These are phyloP conservation scores for Pantelozetes paolii DNA, from an alignment of 2,888 invertebrate genomes.

Conservation along the genomic window DNA sequence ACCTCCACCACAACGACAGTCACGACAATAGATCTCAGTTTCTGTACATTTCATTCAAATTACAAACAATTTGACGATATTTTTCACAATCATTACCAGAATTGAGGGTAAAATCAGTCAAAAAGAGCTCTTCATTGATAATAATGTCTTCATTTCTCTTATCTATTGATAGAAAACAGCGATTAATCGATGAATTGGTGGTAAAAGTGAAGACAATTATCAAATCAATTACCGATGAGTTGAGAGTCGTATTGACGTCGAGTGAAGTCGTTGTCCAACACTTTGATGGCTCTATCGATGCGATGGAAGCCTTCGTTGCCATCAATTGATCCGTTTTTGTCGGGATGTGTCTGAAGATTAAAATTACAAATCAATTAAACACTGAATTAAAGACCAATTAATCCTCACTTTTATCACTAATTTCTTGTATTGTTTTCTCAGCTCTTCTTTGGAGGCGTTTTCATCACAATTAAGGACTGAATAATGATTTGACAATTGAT, in stretches of 20 bases:
- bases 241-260: constrained; percentile 36
- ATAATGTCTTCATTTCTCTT: constrained; percentile 3
- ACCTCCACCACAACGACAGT: constrained; percentile 41
- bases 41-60: neutral
- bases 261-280: neutral
- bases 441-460: constrained; percentile 37
- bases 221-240: constrained; percentile 31
- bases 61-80: neutral
- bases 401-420: constrained; percentile 30
- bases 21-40: neutral
- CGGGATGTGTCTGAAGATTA: constrained; percentile 37
- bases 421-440: constrained; percentile 38
- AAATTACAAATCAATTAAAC: neutral
- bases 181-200: neutral
- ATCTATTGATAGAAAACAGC: neutral
- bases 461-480: constrained; percentile 26
- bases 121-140: constrained; percentile 24
- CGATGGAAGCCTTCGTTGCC: constrained; percentile 23
- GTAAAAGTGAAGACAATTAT: neutral
- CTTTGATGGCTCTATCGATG: constrained; percentile 33
- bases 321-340: constrained; percentile 26
- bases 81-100: constrained; percentile 1
- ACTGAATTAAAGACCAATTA: neutral
- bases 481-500: constrained; percentile 2
- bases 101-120: constrained; percentile 23